Percentiles rank a stretch among this genome's conserved stretches.
Conservation (phyloP, 1,140 invertebrate genomes). For the Tetramorium simillimum region DNA sequence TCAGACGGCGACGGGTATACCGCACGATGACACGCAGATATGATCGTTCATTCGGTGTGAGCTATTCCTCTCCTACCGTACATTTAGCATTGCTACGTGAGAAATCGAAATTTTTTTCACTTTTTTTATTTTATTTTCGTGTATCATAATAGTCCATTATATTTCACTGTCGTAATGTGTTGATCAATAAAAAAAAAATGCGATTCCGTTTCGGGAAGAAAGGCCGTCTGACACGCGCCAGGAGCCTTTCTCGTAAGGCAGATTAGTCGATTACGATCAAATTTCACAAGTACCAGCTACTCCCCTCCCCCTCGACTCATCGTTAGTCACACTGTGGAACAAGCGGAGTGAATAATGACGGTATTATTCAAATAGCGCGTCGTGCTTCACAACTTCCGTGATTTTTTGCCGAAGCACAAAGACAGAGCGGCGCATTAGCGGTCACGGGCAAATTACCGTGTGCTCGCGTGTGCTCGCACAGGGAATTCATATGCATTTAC, state of each 20-base stretch:
- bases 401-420: constrained; percentile 58
- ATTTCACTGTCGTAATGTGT: neutral
- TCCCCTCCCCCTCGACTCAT: constrained; percentile 48
- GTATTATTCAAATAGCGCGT: constrained; percentile 74
- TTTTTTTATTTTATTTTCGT: neutral
- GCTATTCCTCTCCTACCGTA: neutral
- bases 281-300: constrained; percentile 57
- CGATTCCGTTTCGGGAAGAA: neutral
- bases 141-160: neutral
- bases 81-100: neutral
- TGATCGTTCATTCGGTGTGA: neutral
- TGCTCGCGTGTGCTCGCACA: neutral
- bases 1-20: constrained; percentile 7
- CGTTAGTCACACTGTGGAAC: constrained; percentile 68
- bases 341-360: constrained; percentile 69
- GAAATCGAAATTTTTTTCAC: neutral
- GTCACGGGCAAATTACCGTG: constrained; percentile 52
- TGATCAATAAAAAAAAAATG: neutral
- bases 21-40: constrained; percentile 11
- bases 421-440: constrained; percentile 56
- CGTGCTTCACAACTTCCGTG: constrained; percentile 63
- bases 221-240: neutral
- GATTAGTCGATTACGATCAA: constrained; percentile 59
- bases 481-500: constrained; percentile 33
- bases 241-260: neutral